These are phyloP conservation scores for Nephrotoma flavescens DNA, from an alignment of 2,888 invertebrate genomes.

Conservation along the genomic window DNA sequence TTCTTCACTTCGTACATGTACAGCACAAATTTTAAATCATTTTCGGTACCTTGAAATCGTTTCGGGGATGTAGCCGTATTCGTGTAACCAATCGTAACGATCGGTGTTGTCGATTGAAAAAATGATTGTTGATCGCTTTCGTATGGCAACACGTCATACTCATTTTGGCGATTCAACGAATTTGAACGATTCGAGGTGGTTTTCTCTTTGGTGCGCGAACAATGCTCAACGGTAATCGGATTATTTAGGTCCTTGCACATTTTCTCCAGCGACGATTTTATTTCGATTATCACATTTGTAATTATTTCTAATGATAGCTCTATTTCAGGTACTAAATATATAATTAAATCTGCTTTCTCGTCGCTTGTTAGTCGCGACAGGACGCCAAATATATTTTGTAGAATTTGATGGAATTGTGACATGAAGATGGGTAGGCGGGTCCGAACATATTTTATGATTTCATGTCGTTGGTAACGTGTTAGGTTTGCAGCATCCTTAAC, in stretches of 20 bases:
- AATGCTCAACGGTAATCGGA: neutral
- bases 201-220: neutral
- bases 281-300: slow-evolving; percentile 40
- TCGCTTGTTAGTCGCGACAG: slow-evolving; percentile 40
- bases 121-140: slow-evolving; percentile 13
- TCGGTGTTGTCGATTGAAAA: slow-evolving; percentile 17
- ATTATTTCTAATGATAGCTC: slow-evolving; percentile 44
- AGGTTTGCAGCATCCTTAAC: slow-evolving; percentile 45
- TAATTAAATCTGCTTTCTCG: slow-evolving; percentile 45
- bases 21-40: slow-evolving; percentile 26
- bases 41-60: slow-evolving; percentile 15
- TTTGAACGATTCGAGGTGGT: neutral
- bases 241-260: slow-evolving; percentile 33
- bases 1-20: slow-evolving; percentile 29
- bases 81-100: neutral
- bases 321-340: slow-evolving; percentile 51
- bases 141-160: slow-evolving; percentile 16
- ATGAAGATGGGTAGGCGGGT: slow-evolving; percentile 49
- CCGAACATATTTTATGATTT: slow-evolving; percentile 49
- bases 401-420: slow-evolving; percentile 42
- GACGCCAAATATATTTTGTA: slow-evolving; percentile 42
- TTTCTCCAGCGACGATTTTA: slow-evolving; percentile 43
- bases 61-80: neutral
- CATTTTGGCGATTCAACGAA: neutral
- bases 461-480: slow-evolving; percentile 45